Conservation (phyloP, 2,797 vertebrate species). For the Megalops cyprinoides region DNA sequence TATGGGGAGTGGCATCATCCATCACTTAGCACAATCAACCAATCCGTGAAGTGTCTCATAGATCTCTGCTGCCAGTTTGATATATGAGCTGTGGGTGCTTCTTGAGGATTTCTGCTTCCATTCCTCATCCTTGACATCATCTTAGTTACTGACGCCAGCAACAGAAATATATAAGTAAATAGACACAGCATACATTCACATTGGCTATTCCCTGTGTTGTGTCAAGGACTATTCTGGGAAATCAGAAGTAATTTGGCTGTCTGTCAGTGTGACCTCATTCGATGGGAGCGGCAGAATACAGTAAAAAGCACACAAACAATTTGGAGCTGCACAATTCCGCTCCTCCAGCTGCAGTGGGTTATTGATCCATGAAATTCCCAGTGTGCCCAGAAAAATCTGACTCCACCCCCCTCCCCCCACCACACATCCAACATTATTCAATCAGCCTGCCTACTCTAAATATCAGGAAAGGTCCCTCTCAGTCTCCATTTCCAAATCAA, state of each 20-base stretch:
- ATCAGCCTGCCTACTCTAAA: not conserved
- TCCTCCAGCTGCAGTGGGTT: conserved; percentile 8
- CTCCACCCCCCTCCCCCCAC: not conserved
- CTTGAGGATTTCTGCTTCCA: not conserved
- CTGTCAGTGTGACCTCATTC: conserved; percentile 64
- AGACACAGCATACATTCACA: not conserved
- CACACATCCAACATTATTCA: conserved; percentile 20
- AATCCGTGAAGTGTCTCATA: too few relatives aligned
- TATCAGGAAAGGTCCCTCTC: not conserved
- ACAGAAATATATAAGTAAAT: not conserved
- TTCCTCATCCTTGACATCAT: not conserved
- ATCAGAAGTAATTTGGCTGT: conserved; percentile 42
- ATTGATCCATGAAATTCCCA: conserved; percentile 36
- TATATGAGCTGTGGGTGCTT: not conserved
- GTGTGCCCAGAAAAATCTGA: conserved; percentile 26
- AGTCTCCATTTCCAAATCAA: not conserved
- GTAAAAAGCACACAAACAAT: not conserved
- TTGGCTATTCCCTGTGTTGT: conserved; percentile 3
- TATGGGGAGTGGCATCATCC: not conserved
- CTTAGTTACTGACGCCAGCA: not conserved
- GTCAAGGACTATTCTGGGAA: conserved; percentile 32
- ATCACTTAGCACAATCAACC: not conserved
- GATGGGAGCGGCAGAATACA: conserved; percentile 56
- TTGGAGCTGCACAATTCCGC: not conserved
- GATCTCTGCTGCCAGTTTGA: not conserved